Evolutionary conservation across 2,113 vertebrate genomes (phyloP), one percentile per base, ranked within the genome.

Genomic region (Xiphias gladius): DNA sequence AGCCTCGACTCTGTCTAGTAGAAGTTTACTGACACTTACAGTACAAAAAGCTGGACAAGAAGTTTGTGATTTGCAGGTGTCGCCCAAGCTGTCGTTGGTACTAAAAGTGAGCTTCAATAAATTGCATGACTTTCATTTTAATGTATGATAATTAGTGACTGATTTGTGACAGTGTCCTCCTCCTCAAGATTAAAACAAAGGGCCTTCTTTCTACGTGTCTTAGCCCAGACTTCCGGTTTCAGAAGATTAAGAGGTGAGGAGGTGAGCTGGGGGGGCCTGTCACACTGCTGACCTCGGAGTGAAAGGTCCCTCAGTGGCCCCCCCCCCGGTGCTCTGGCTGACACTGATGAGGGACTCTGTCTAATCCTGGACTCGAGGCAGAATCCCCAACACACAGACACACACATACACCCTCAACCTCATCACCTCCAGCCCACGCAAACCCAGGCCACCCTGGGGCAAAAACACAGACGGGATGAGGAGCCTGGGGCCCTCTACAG

Each of bases 381-480:
- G 50, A 64, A 32, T 58, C 74, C 69, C 17, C 66, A 63, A 69
- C 72, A 32, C 66, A 64, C 50, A 72, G n/a, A 73, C 63, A 59
- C 26, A 61, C 30, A 22, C 71, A 84, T 59, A 65, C 58, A 79
- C 55, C 48, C 87, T 32, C 85, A 70, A 68, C 16, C 71, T 22
- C 64, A 67, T 48, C 68, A 62, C 43, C 59, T 66, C 24, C 22
- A 50, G 55, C 55, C 73, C 63, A 54, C 65, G 28, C 57, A 75
- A 19, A 68, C 73, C 59, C 73, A 86, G n/a, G 73, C 79, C 70
- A 74, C 80, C 93, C 86, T 37, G 6, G 82, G 91, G 91, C 80
- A 89, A 75, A 91, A 85, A 70, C 80, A 85, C 89, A 93, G 89
- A 93, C 92, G 91, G 76, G 81, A 79, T 84, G 65, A 74, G 76